These are phyloP conservation scores for Streptopelia turtur DNA, from an alignment of 2,797 vertebrate genomes.

Conservation along the genomic window DNA sequence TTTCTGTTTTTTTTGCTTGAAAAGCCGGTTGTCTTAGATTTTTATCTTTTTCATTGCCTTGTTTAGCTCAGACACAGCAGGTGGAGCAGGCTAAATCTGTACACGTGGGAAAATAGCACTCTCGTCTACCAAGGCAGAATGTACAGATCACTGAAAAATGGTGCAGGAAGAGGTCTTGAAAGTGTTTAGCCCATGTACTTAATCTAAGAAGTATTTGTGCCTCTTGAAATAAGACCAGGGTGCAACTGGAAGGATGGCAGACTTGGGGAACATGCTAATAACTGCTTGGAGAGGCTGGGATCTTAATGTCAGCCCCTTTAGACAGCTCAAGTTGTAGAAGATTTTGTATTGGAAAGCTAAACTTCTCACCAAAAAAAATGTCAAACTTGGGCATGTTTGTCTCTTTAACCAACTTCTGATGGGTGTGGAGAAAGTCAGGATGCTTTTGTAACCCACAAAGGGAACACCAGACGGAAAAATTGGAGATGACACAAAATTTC, in stretches of 20 bases:
- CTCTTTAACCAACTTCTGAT: background rate
- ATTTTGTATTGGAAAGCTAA: background rate
- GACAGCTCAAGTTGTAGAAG: background rate
- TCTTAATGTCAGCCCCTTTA: background rate
- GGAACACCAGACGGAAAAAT: background rate
- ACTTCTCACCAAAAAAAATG: background rate
- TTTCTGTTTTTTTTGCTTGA: conserved; percentile 3
- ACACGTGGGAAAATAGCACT: rapidly evolving
- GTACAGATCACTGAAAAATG: background rate
- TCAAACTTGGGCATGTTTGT: background rate
- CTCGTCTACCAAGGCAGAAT: background rate
- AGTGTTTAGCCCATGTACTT: rapidly evolving
- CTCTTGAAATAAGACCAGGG: background rate
- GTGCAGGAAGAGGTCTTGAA: background rate
- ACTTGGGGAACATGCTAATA: background rate
- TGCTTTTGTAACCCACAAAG: background rate
- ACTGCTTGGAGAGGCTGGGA: background rate
- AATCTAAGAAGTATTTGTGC: background rate
- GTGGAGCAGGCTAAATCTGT: background rate
- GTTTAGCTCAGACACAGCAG: background rate
- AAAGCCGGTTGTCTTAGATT: background rate
- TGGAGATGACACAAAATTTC: background rate
- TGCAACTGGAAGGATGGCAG: rapidly evolving
- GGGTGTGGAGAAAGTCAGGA: background rate
- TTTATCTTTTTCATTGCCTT: conserved; percentile 12